A percentile compares a stretch with the other conserved stretches of the same genome.
These are phyloP conservation scores for Mayetiola destructor DNA, from an alignment of 2,888 invertebrate genomes.

Conservation along the genomic window DNA sequence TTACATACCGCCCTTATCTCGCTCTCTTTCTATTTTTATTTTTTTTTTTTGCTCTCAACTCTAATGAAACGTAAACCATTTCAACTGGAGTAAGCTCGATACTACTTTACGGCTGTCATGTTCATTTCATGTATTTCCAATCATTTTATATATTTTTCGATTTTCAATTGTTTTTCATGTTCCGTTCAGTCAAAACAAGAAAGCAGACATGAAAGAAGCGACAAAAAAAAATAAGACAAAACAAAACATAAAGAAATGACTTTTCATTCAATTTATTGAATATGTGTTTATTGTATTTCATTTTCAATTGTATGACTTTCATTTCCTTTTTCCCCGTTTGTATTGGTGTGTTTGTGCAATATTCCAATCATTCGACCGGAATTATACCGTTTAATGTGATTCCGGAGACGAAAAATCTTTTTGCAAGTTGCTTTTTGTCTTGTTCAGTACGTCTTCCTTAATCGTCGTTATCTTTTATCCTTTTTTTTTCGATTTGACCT, in stretches of 20 bases:
- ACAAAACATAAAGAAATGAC: too few species aligned
- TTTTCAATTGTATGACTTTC: background rate
- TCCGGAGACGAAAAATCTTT: too few species aligned
- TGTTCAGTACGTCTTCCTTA: too few species aligned
- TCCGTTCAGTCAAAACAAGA: background rate
- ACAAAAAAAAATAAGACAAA: too few species aligned
- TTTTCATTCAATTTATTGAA: too few species aligned
- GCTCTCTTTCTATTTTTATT: background rate
- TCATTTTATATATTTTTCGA: background rate
- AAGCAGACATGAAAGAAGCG: background rate
- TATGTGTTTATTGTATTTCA: too few species aligned
- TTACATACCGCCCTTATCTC: background rate
- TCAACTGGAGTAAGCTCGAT: too few species aligned
- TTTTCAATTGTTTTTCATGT: background rate
- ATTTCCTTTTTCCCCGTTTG: too few species aligned
- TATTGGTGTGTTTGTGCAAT: too few species aligned
- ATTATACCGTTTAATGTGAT: background rate
- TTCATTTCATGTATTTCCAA: background rate
- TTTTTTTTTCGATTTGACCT: background rate
- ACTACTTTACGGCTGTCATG: background rate
- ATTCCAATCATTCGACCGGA: background rate
- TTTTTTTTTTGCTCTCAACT: background rate
- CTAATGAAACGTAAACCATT: conserved; percentile 4
- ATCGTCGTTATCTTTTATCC: background rate
- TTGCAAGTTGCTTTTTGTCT: too few species aligned